Conservation (phyloP, 2,113 vertebrate genomes). For the Rhinichthys klamathensis region DNA sequence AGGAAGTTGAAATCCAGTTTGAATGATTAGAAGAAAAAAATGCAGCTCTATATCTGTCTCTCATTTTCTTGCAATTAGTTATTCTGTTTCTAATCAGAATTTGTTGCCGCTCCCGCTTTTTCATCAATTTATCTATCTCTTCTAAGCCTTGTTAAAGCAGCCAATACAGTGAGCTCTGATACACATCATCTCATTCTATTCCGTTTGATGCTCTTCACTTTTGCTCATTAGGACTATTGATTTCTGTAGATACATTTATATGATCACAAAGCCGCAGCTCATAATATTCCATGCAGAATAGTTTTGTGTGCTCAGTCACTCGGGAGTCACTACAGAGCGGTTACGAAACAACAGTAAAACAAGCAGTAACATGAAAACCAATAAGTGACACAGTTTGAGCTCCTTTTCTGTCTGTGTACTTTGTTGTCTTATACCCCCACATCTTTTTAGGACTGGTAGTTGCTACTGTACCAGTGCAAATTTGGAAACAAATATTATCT, state of each 20-base stretch:
- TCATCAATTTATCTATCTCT: neutral
- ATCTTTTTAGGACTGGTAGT: neutral
- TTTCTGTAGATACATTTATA: slow-evolving; percentile 16
- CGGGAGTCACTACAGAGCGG: slow-evolving; percentile 8
- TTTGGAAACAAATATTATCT: slow-evolving; percentile 1
- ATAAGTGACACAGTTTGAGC: slow-evolving; percentile 17
- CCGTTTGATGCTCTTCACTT: slow-evolving; percentile 16
- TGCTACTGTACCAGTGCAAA: neutral
- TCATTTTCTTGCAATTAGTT: neutral
- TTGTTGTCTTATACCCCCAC: neutral
- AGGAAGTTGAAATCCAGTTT: neutral
- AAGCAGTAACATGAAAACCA: slow-evolving; percentile 22
- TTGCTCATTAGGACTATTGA: slow-evolving; percentile 33
- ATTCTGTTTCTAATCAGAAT: neutral
- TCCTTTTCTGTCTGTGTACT: neutral
- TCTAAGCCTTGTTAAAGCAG: neutral
- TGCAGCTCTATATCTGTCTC: neutral
- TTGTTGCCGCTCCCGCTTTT: neutral
- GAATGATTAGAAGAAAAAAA: neutral
- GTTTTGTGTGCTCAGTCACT: slow-evolving; percentile 13
- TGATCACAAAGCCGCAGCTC: slow-evolving; percentile 12
- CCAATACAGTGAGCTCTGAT: slow-evolving; percentile 3
- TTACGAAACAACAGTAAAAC: slow-evolving; percentile 26
- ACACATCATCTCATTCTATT: slow-evolving; percentile 13
- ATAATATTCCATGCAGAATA: slow-evolving; percentile 4